Evolutionary conservation across 2,797 vertebrate genomes (phyloP), one percentile per base, ranked within the genome.

Genomic region (Alcedo atthis): DNA sequence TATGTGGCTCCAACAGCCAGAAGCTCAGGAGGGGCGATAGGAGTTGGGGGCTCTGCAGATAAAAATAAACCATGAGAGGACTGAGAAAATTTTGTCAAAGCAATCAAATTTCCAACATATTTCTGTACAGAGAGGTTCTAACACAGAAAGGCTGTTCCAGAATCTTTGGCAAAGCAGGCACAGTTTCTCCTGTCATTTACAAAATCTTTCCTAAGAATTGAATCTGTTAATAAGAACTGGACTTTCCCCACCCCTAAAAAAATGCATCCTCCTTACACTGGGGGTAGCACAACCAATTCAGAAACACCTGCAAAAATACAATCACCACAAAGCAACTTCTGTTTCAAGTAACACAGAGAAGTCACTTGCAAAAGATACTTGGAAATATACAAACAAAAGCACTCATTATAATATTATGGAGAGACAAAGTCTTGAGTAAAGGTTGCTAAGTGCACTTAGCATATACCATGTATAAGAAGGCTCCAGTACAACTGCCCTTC

Each of bases 1-100:
- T 99, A 99, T 2, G 99, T 99, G 94, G 99, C 99, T 5, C 99
- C 99, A 2, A 99, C 99, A 0, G 99, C 98, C 54, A 99, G 97
- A 11, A 99, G 98, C 96, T 99, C 99, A 0, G 99, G 99, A 1
- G 99, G 99, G 1, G 99, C 99, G 0, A 99, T 99, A 26, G 99
- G 99, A 0, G 99, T 99, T 30, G 99, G 99, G 2, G 99, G 99
- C 61, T 99, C 99, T 99, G 97, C 2, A 90, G 92, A 32, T 22
- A 89, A 13, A 12, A 94, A 59, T 12, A 78, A 81, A 91, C 1
- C 24, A 66, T 4, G 32, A 71, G 3, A 22, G 0, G 5, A 5
- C 7, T 85, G 25, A 94, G 37, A 55, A 15, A 32, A 12, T 11
- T 12, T 14, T 10, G 2, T 22, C 24, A 43, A 68, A 33, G 15